Conservation (phyloP, 2,113 vertebrate genomes). For the Elgaria multicarinata region DNA sequence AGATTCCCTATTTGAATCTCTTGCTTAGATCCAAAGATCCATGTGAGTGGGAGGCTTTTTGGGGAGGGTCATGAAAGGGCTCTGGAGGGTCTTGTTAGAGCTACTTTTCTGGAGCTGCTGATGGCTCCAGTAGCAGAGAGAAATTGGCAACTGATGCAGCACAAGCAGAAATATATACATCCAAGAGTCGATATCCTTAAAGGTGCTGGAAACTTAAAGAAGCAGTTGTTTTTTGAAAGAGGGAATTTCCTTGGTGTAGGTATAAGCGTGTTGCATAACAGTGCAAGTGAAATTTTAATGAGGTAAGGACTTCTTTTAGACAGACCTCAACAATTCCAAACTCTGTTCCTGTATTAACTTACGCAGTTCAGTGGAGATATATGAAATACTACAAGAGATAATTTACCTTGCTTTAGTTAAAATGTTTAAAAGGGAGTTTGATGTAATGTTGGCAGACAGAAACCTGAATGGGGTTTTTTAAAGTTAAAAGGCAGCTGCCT, state of each 20-base stretch:
- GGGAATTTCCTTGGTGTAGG: not conserved
- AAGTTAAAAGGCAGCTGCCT: not conserved
- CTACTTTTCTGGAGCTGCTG: not conserved
- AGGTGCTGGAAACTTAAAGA: not conserved
- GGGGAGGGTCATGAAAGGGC: not conserved
- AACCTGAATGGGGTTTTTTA: not conserved
- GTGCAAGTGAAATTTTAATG: constrained; percentile 3
- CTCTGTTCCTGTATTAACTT: not conserved
- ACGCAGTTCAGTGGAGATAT: not conserved
- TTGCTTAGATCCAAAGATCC: not conserved
- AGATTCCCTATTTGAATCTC: not conserved
- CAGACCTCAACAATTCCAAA: not conserved
- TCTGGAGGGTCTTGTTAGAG: not conserved
- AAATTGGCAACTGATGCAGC: not conserved
- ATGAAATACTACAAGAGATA: not conserved
- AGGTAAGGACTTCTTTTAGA: not conserved
- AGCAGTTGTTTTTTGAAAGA: not conserved
- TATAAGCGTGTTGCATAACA: not conserved
- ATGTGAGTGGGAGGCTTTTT: not conserved
- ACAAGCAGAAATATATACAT: not conserved
- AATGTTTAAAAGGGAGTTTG: not conserved
- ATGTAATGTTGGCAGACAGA: not conserved
- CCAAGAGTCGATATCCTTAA: not conserved
- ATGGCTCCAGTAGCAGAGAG: not conserved
- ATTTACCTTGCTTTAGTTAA: not conserved